Percentiles rank a stretch among this genome's conserved stretches.
These are phyloP conservation scores for Schizaphis graminum DNA, from an alignment of 2,888 invertebrate species.

Conservation along the genomic window DNA sequence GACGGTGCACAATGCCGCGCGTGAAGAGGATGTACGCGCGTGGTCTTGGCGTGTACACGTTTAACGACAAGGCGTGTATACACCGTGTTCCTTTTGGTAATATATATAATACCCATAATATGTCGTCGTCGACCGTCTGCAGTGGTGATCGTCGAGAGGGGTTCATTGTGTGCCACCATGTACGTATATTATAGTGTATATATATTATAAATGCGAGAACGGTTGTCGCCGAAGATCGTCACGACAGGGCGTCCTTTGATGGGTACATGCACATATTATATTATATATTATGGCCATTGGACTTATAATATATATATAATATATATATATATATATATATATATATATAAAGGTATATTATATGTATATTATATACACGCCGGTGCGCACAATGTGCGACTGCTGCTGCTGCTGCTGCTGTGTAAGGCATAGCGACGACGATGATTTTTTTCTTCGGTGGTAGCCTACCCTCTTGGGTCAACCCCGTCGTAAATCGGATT, in stretches of 20 bases:
- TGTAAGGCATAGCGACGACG: neutral
- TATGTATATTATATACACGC: neutral
- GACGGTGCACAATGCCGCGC: constrained; percentile 36
- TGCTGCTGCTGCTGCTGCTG: neutral
- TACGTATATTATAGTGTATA: constrained; percentile 7
- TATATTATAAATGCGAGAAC: constrained; percentile 1
- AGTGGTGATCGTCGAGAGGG: constrained; percentile 31
- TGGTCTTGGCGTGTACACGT: constrained; percentile 56
- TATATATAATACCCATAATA: constrained; percentile 10
- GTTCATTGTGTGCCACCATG: constrained; percentile 16
- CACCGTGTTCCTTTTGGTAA: constrained; percentile 41
- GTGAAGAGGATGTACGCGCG: constrained; percentile 62
- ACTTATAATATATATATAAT: too few relatives aligned
- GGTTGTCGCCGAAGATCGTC: constrained; percentile 55
- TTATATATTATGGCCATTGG: neutral
- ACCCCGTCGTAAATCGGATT: constrained; percentile 58
- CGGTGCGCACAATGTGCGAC: neutral
- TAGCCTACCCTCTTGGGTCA: neutral
- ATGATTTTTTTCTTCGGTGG: constrained; percentile 16
- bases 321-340: too few relatives aligned
- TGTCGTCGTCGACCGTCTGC: constrained; percentile 34
- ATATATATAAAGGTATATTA: neutral
- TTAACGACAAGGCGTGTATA: constrained; percentile 57
- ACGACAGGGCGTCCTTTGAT: constrained; percentile 53
- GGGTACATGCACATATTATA: constrained; percentile 31